Conservation (phyloP, 2,113 vertebrate genomes). For the Gobius niger region DNA sequence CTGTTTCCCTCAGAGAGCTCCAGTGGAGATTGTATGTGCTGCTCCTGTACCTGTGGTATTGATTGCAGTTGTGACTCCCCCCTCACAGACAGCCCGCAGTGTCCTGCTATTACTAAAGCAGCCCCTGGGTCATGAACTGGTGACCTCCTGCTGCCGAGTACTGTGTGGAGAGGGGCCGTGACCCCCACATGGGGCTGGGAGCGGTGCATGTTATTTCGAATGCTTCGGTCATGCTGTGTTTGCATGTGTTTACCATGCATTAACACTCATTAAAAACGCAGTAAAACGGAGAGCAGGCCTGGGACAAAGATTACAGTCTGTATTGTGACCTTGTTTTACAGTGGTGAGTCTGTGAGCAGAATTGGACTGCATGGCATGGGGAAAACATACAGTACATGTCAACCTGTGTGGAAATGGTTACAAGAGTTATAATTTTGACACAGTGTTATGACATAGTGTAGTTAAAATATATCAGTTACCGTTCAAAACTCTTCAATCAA, state of each 20-base stretch:
- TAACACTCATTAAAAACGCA: slow-evolving; percentile 69
- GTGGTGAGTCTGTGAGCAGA: slow-evolving; percentile 7
- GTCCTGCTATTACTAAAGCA: slow-evolving; percentile 61
- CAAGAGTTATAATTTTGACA: too few relatives aligned
- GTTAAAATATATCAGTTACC: slow-evolving; percentile 2
- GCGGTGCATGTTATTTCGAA: slow-evolving; percentile 65
- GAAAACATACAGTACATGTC: not conserved
- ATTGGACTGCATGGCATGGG: not conserved
- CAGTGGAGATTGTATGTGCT: slow-evolving; percentile 17
- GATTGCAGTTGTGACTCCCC: slow-evolving; percentile 39
- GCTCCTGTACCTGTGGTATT: slow-evolving; percentile 62
- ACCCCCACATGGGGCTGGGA: slow-evolving; percentile 56
- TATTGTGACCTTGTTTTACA: not conserved
- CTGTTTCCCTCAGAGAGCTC: slow-evolving; percentile 33
- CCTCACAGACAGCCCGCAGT: slow-evolving; percentile 56
- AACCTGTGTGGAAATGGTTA: not conserved
- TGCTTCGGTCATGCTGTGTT: slow-evolving; percentile 34
- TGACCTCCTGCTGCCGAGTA: slow-evolving; percentile 54
- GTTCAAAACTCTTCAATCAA: not conserved
- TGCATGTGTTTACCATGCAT: slow-evolving; percentile 76
- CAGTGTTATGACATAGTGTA: too few relatives aligned
- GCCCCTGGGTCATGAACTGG: slow-evolving; percentile 55
- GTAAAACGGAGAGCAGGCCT: slow-evolving; percentile 15
- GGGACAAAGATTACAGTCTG: not conserved
- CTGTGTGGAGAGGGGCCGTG: slow-evolving; percentile 43